Evolutionary conservation across 2,113 vertebrate species (phyloP).

Genomic region (Syngnathus floridae): DNA sequence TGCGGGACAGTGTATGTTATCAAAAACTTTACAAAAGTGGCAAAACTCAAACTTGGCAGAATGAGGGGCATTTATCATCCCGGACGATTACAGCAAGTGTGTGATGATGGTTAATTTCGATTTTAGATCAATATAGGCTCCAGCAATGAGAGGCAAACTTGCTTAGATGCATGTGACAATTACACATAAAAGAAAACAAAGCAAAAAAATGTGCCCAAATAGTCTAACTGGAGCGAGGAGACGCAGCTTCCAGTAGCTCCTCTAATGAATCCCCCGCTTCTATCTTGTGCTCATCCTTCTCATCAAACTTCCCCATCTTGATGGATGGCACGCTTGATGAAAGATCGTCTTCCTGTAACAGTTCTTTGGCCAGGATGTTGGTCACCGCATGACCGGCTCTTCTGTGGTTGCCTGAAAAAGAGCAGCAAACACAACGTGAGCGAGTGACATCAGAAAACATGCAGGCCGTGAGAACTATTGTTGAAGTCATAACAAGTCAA

Average conservation of each 20-base stretch:
- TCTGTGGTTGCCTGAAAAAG: slow-evolving; percentile 75
- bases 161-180: slow-evolving; percentile 12
- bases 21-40: slow-evolving; percentile 23
- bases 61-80: slow-evolving; percentile 21
- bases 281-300: slow-evolving; percentile 39
- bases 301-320: slow-evolving; percentile 30
- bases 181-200: background rate
- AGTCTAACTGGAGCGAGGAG: slow-evolving; percentile 55
- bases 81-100: slow-evolving; percentile 4
- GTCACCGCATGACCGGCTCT: slow-evolving; percentile 81
- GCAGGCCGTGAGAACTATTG: background rate
- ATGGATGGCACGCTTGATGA: slow-evolving; percentile 25
- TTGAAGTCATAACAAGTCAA: background rate
- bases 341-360: slow-evolving; percentile 73
- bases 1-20: slow-evolving; percentile 13
- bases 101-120: background rate
- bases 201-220: background rate
- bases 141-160: slow-evolving; percentile 21
- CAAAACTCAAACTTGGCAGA: slow-evolving; percentile 29
- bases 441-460: background rate
- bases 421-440: background rate
- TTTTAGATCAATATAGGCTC: slow-evolving; percentile 21
- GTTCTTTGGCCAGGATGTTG: slow-evolving; percentile 80
- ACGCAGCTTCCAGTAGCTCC: slow-evolving; percentile 59
- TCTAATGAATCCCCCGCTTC: slow-evolving; percentile 60